A percentile compares a stretch with the other conserved stretches of the same genome.
Conservation (phyloP, 2,113 vertebrate genomes). For the Euleptes europaea region DNA sequence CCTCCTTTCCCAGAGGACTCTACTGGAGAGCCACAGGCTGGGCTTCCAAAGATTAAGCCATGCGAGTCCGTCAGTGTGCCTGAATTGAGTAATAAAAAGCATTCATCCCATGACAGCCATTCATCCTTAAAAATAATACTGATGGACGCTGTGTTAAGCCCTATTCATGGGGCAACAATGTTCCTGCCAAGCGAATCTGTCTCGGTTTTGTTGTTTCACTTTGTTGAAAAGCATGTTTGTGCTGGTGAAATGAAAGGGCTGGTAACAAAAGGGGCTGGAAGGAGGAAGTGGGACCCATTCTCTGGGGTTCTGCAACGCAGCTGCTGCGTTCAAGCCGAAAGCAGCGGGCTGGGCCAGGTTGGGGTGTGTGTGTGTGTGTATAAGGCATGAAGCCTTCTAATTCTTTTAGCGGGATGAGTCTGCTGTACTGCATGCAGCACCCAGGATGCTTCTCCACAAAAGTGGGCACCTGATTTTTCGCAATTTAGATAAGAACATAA, state of each 20-base stretch:
- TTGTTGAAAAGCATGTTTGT: slow-evolving; percentile 28
- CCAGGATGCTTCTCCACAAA: not conserved
- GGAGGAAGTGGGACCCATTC: slow-evolving; percentile 32
- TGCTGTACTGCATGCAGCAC: not conserved
- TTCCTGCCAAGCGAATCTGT: slow-evolving; percentile 43
- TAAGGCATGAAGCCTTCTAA: not conserved
- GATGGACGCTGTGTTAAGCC: slow-evolving; percentile 52
- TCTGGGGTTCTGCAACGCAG: slow-evolving; percentile 7
- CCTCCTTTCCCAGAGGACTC: slow-evolving; percentile 30
- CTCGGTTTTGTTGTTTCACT: slow-evolving; percentile 43
- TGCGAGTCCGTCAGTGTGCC: slow-evolving; percentile 39
- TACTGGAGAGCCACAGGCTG: not conserved
- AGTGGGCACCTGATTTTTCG: not conserved
- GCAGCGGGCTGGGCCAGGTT: not conserved
- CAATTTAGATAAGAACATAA: not conserved
- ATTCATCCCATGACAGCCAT: slow-evolving; percentile 53
- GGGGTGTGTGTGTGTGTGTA: too few species aligned
- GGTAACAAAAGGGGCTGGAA: not conserved
- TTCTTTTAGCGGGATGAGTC: not conserved
- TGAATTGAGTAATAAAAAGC: slow-evolving; percentile 48
- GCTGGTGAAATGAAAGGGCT: slow-evolving; percentile 39
- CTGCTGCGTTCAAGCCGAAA: slow-evolving; percentile 26
- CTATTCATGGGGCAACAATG: slow-evolving; percentile 33
- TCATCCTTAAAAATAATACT: slow-evolving; percentile 57
- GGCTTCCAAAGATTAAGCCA: slow-evolving; percentile 40